Percentiles rank a stretch among this genome's conserved stretches.
phyloP scores from a whole-genome alignment of 2,888 invertebrate genomes.

The Ophonus ardosiacus region DNA sequence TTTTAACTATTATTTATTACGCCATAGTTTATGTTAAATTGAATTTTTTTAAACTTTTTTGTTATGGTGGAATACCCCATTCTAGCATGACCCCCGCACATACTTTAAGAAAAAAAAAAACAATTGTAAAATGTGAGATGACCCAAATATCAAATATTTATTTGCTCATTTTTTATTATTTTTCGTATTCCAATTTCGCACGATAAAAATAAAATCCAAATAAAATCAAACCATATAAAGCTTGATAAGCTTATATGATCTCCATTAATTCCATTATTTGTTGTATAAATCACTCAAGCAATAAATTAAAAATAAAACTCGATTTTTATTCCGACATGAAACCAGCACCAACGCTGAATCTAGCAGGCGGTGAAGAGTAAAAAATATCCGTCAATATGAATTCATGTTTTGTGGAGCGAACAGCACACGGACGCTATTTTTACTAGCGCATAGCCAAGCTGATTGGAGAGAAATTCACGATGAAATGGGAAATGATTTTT shows the following conservation, averaged over 20 bases:
- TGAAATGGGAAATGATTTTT: conserved; percentile 19
- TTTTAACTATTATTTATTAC: too few species aligned
- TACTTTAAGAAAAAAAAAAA: too few species aligned
- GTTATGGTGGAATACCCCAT: too few species aligned
- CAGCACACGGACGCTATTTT: background rate
- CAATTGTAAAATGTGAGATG: background rate
- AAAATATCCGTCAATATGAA: conserved; percentile 34
- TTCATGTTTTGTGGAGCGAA: background rate
- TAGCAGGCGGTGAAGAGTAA: conserved; percentile 16
- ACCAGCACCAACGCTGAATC: conserved; percentile 10
- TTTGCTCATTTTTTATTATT: background rate
- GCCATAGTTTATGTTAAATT: too few species aligned
- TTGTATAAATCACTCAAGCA: background rate
- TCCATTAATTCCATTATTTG: conserved; percentile 1
- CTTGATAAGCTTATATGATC: background rate
- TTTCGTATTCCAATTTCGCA: background rate
- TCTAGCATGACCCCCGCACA: too few species aligned
- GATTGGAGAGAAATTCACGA: conserved; percentile 3
- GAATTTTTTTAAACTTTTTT: too few species aligned
- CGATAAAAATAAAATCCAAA: background rate
- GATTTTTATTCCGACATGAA: conserved; percentile 4
- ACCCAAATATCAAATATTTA: background rate
- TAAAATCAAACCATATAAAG: background rate
- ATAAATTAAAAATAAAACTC: conserved; percentile 27
- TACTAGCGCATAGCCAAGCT: background rate